Percentiles rank a stretch among this genome's conserved stretches.
Conservation (phyloP, 2,113 vertebrate species). For the Callithrix jacchus region DNA sequence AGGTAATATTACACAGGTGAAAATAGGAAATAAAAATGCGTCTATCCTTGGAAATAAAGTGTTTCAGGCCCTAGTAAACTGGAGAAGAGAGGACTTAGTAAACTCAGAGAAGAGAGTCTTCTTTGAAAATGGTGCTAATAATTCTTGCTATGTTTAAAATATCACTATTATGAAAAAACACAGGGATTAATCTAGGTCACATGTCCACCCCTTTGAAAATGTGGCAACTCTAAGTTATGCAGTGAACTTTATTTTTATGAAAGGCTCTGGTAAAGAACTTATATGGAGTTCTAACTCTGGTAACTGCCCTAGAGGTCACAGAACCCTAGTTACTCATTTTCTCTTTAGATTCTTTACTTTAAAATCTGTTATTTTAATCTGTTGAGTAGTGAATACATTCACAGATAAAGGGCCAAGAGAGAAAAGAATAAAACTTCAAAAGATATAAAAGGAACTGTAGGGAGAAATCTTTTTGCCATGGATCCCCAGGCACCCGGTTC, state of each 20-base stretch:
- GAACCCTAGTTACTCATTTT: background rate
- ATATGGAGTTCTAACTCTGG: background rate
- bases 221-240: background rate
- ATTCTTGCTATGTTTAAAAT: slow-evolving; percentile 20
- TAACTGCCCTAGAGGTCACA: background rate
- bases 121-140: background rate
- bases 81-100: background rate
- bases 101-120: background rate
- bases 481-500: background rate
- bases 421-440: background rate
- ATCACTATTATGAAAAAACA: background rate
- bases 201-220: background rate
- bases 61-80: background rate
- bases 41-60: slow-evolving; percentile 32
- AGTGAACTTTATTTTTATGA: background rate
- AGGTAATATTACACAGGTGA: background rate
- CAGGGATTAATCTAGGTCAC: background rate
- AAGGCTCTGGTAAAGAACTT: background rate
- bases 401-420: background rate
- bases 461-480: background rate
- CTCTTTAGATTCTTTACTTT: background rate
- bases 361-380: background rate
- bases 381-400: background rate
- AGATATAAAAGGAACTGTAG: background rate
- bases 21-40: background rate